Evolutionary conservation across 2,797 vertebrate genomes (phyloP).

Genomic region (Cryptoprocta ferox): DNA sequence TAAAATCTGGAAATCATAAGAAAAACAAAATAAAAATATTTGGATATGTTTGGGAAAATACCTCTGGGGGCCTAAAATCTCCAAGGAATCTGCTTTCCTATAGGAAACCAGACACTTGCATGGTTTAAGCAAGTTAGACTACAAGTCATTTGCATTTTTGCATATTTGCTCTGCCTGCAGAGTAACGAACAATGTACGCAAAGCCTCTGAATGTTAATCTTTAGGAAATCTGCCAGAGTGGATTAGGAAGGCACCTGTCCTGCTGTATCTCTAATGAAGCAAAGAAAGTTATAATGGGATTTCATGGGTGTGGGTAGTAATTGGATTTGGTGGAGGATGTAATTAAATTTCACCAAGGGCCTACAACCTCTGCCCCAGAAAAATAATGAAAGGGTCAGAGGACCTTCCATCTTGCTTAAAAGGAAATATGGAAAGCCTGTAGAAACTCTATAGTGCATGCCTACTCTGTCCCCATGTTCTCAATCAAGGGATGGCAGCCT

Average conservation of each 20-base stretch:
- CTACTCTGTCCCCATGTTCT: background rate
- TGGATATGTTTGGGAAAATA: background rate
- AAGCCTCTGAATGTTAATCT: background rate
- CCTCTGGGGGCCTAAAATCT: accelerated
- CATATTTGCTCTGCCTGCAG: background rate
- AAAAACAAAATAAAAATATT: background rate
- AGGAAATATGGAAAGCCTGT: background rate
- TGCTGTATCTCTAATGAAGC: conserved; percentile 56
- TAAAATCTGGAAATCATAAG: background rate
- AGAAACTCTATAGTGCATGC: background rate
- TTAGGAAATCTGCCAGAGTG: conserved; percentile 55
- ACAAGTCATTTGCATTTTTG: background rate
- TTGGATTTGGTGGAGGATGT: conserved; percentile 71
- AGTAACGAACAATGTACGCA: background rate
- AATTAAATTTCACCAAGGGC: conserved; percentile 76
- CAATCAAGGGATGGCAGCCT: background rate
- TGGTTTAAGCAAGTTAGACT: background rate
- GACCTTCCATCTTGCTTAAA: conserved; percentile 13
- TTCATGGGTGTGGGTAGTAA: conserved; percentile 67
- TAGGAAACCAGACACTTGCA: background rate
- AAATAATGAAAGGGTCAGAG: conserved; percentile 60
- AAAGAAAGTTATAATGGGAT: conserved; percentile 69
- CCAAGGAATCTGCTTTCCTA: background rate
- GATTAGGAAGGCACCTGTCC: conserved; percentile 11
- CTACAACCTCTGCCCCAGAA: conserved; percentile 58